Evolutionary conservation across 2,797 vertebrate genomes (phyloP).

Genomic region (Sebastes alutus): DNA sequence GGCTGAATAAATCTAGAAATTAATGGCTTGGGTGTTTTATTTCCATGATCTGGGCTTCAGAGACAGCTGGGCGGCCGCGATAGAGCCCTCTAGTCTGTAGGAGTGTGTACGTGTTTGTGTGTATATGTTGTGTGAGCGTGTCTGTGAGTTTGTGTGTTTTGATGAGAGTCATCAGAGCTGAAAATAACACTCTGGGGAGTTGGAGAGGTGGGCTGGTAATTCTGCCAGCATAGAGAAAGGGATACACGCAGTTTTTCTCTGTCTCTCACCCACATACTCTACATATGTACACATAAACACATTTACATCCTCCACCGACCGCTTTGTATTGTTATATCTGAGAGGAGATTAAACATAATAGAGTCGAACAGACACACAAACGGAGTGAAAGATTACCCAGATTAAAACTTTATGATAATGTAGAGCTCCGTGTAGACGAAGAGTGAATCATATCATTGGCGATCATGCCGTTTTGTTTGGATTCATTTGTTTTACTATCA

Average conservation of each 20-base stretch:
- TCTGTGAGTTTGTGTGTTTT: constrained; percentile 66
- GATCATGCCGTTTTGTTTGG: not conserved
- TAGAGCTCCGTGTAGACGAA: not conserved
- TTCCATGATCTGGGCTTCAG: constrained; percentile 67
- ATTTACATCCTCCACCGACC: constrained; percentile 7
- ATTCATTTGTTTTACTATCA: not conserved
- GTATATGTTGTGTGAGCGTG: constrained; percentile 9
- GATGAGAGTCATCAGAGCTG: constrained; percentile 75
- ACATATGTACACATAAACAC: not conserved
- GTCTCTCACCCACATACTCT: constrained; percentile 32
- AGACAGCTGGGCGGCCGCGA: constrained; percentile 66
- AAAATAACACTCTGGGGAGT: constrained; percentile 74
- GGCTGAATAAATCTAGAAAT: constrained; percentile 70
- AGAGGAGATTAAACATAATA: constrained; percentile 28
- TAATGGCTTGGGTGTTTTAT: constrained; percentile 70
- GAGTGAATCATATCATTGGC: not conserved
- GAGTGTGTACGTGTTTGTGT: constrained; percentile 14
- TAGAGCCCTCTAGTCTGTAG: constrained; percentile 54
- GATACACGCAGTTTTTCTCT: constrained; percentile 47
- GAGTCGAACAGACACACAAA: constrained; percentile 4
- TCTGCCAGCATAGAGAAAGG: constrained; percentile 40
- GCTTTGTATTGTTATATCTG: constrained; percentile 17
- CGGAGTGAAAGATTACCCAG: not conserved
- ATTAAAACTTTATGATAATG: constrained; percentile 2
- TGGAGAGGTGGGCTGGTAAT: constrained; percentile 60